Evolutionary conservation across 2,888 invertebrate genomes (phyloP), one percentile per base, ranked within the genome.

Genomic region (Altica lythri): DNA sequence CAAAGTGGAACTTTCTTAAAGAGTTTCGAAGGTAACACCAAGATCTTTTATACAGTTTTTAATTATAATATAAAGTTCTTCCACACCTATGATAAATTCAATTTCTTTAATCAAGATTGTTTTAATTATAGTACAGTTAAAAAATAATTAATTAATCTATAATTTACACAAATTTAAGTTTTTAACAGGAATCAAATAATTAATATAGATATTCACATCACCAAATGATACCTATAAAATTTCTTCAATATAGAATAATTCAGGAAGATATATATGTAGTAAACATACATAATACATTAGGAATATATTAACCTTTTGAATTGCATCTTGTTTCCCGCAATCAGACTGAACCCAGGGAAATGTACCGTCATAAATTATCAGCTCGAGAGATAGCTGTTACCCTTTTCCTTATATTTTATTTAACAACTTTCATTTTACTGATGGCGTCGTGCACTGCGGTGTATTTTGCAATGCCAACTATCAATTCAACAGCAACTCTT

Each of bases 281-380:
- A 46, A 25, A 35, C 46, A 35, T 34, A 22, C 46, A 35, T 18
- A 29, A 38, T 18, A 32, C 22, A 50, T 51, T 53, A 53, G 55
- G 64, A 65, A 65, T 65, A 55, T 55, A 61, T 63, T 65, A 63
- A 63, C 63, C 62, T 65, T 65, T 63, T 55, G 14, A 59, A 55
- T 53, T 43, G 53, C 53, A 47, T 37, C 47, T 47, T 35, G 54
- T 38, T 47, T 47, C 38, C 35, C 22, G 37, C 34, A 25, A 47
- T 47, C 37, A 14, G 16, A 29, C 47, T 40, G 22, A 22, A 2
- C 19, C 8, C 22, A 12, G 17, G 8, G 47, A 47, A 34, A 38
- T 38, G 38, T 37, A 47, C 9, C 47, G 25, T 32, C 32, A 63
- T 65, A 65, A 61, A 65, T 63, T 63, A 65, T 61, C 56, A 57